Evolutionary conservation across 2,888 invertebrate species (phyloP), one percentile per base, ranked within the genome.

Genomic region (Prenolepis imparis): DNA sequence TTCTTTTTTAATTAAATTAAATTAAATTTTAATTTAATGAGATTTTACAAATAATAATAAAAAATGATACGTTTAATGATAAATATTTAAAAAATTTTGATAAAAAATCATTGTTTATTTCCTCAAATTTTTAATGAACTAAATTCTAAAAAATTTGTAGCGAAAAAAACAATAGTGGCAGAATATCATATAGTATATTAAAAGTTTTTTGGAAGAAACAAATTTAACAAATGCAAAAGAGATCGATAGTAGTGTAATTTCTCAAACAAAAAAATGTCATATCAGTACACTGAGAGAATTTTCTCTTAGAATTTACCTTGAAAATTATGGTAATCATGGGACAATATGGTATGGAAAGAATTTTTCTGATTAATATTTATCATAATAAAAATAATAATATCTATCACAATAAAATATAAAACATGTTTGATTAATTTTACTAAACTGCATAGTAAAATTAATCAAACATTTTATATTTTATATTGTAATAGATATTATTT

Each of bases 11-110:
- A 39, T 72, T 72, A 66, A 48, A 61, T 18, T 64, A 2, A 57
- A 57, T 72, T 59, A 0, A 12, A 57, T 59, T 57, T 57, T 24
- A 72, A 39, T 72, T 5, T 52, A 36, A 72, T 57, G 39, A 41
- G 0, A 0, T 9, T 57, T 39, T 39, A 57, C 24, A 72, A 39
- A 6, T 28, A n/a, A 52, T 72, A 41, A 28, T n/a, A 15, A 28
- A 28, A 28, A 28, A 15, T 15, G 5, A 5, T 21, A 24, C 5
- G 15, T 1, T 39, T 18, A 5, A 21, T 70, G 21, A 57, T 24
- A 72, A 57, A 41, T 57, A 72, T 72, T 57, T 0, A 24, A 24
- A 72, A 39, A 18, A 1, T 57, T 36, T 41, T 24, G 9, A 72
- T 3, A 52, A 32, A 70, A 15, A 18, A 68, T 15, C 3, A 4